Conservation (phyloP, 2,888 invertebrate species). For the Dynastes maya region DNA sequence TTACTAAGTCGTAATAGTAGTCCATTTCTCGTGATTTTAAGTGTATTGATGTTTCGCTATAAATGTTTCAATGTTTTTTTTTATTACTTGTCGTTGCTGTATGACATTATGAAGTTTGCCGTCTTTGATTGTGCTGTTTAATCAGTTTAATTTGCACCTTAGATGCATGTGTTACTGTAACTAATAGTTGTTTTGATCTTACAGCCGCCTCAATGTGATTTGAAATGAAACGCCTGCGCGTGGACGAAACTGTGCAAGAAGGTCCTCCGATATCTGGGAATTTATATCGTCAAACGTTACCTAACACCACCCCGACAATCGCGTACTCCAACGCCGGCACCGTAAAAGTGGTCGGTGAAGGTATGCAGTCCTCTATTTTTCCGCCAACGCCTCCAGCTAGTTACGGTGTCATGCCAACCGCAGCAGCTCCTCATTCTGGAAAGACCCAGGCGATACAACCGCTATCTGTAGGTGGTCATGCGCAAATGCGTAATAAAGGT, state of each 20-base stretch:
- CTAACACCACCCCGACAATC: constrained; percentile 63
- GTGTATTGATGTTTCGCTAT: constrained; percentile 18
- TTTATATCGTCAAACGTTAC: constrained; percentile 59
- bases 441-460: constrained; percentile 67
- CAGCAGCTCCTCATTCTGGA: constrained; percentile 67
- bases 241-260: constrained; percentile 71
- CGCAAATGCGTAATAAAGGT: constrained; percentile 61
- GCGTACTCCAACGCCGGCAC: constrained; percentile 70
- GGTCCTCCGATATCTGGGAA: constrained; percentile 63
- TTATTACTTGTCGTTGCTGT: constrained; percentile 11
- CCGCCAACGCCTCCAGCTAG: constrained; percentile 67
- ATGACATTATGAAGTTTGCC: neutral
- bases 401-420: constrained; percentile 68
- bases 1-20: too few species aligned
- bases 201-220: constrained; percentile 77
- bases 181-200: constrained; percentile 56
- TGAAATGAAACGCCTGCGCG: constrained; percentile 78
- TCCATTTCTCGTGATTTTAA: too few species aligned
- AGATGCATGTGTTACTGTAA: constrained; percentile 15
- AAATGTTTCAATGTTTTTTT: constrained; percentile 20
- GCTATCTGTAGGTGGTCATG: constrained; percentile 64
- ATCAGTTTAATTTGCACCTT: neutral
- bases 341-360: constrained; percentile 70
- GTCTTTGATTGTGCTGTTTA: constrained; percentile 11
- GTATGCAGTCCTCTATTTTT: constrained; percentile 69